A percentile compares a stretch with the other conserved stretches of the same genome.
Conservation (phyloP, 2,888 invertebrate species). For the Cantharis flavilabris region DNA sequence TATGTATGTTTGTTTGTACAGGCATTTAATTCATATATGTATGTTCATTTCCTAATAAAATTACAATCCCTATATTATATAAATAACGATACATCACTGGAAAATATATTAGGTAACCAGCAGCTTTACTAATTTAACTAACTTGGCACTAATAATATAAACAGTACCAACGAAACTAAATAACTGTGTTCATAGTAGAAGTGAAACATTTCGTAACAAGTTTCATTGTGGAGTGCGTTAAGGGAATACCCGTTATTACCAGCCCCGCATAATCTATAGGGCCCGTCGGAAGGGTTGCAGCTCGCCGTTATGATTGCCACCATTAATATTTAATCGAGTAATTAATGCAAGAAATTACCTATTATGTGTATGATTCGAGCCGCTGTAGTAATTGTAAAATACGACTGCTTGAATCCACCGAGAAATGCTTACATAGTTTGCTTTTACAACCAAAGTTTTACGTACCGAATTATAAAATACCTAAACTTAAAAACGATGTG, state of each 20-base stretch:
- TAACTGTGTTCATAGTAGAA: constrained; percentile 24
- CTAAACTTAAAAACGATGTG: not conserved
- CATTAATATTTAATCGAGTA: constrained; percentile 59
- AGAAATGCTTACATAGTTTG: constrained; percentile 21
- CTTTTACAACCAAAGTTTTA: constrained; percentile 9
- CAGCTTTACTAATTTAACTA: constrained; percentile 17
- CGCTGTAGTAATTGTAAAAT: constrained; percentile 58
- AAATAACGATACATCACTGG: not conserved
- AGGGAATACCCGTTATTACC: constrained; percentile 53
- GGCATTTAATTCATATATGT: not conserved
- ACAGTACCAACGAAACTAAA: constrained; percentile 24
- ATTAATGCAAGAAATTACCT: constrained; percentile 61
- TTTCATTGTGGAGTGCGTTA: constrained; percentile 50
- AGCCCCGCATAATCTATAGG: constrained; percentile 55
- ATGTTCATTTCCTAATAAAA: not conserved
- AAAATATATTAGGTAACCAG: not conserved
- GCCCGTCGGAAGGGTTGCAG: constrained; percentile 55
- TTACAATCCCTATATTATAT: not conserved
- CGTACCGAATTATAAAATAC: not conserved
- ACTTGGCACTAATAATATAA: constrained; percentile 22
- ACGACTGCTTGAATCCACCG: constrained; percentile 46
- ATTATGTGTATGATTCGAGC: constrained; percentile 59
- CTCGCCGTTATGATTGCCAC: constrained; percentile 58
- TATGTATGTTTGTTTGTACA: not conserved
- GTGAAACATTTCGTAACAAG: constrained; percentile 33